Base-by-base conservation (phyloP, 2,888 invertebrate genomes). In the Himalopsyche kuldschensis region DNA sequence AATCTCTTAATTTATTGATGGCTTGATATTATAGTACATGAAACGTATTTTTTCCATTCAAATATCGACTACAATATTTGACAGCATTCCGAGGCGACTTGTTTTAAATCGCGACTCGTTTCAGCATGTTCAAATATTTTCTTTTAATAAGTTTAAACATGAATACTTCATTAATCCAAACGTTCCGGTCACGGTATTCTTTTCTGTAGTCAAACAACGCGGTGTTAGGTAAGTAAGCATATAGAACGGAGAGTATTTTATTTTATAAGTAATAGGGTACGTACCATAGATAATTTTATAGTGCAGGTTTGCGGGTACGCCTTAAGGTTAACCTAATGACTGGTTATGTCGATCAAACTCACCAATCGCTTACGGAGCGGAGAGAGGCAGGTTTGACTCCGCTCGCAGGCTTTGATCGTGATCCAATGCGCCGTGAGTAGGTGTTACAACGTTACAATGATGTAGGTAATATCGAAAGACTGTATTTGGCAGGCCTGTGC, bases 341-440 rank as follows among this genome's bases (percentile, higher is more conserved):
- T 32, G 86, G 86, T 79, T 79, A 80, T 78, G 86, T 86, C 86
- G 82, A 84, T 86, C 86, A 86, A 81, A 48, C 79, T 85, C 69
- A 79, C 85, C 85, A 84, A 84, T 84, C 77, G 84, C 84, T 78
- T 78, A 47, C 48, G 79, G 78, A 76, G 82, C 41, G 30, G 48
- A 15, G 32, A 24, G n/a, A 55, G 55, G 55, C 55, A 55, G 55
- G 55, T 55, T 55, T 24, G 55, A 20, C 75, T 47, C 78, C 78
- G 63, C 79, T 84, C 55, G 84, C 46, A 55, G 81, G 76, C 55
- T 48, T 63, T 81, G 86, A 82, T 86, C 86, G 86, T 86, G 86
- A 84, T 80, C 86, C 79, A 84, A 84, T 55, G 55, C 55, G 55
- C 55, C 55, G 55, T 55, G 55, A 55, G 55, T 55, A 55, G 55